Evolutionary conservation across 1,140 invertebrate species (phyloP).

Genomic region (Zeugodacus cucurbitae): DNA sequence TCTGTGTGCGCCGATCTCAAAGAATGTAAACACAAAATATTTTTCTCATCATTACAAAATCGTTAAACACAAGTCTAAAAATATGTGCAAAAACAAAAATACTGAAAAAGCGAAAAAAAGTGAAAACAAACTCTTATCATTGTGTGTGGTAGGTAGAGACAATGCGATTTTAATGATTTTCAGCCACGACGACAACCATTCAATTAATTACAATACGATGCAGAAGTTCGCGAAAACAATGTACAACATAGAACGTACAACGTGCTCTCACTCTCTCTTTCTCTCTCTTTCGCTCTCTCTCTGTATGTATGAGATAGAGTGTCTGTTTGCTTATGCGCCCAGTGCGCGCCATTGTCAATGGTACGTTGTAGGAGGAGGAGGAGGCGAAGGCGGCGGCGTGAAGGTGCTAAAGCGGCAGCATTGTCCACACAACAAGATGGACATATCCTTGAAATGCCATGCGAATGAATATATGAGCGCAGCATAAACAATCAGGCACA

Average conservation of each 20-base stretch:
- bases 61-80: constrained; percentile 16
- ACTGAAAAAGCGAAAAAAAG: neutral
- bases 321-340: neutral
- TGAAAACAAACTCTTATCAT: neutral
- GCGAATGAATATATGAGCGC: constrained; percentile 31
- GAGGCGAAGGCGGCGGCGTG: neutral
- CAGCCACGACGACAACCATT: constrained; percentile 4
- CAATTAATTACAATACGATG: constrained; percentile 33
- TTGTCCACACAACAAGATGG: neutral
- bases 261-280: neutral
- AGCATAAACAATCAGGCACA: constrained; percentile 27
- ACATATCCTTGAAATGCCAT: constrained; percentile 35
- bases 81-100: constrained; percentile 26
- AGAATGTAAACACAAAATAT: constrained; percentile 27
- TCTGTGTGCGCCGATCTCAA: neutral
- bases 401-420: neutral
- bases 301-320: neutral
- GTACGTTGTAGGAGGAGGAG: neutral
- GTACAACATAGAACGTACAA: neutral
- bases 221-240: constrained; percentile 25
- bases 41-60: constrained; percentile 32
- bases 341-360: neutral
- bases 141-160: constrained; percentile 15
- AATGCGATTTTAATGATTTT: constrained; percentile 38
- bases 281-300: no score